Evolutionary conservation across 2,113 vertebrate genomes (phyloP), one percentile per base, ranked within the genome.

Genomic region (Polypterus senegalus): DNA sequence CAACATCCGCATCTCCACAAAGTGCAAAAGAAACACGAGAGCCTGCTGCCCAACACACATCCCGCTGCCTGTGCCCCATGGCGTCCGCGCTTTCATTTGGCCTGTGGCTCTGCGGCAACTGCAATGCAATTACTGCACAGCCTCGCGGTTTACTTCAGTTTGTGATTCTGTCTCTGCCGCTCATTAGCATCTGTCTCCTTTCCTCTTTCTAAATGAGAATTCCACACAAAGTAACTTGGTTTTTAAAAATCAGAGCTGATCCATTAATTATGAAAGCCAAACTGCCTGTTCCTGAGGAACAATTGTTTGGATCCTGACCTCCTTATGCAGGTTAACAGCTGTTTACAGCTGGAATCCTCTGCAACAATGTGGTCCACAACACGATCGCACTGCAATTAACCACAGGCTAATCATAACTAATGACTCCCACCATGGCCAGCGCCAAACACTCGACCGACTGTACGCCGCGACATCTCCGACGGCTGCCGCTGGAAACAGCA

Each of bases 381-480:
- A 66, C 75, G 78, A 81, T 73, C 77, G 86, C 83, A 78, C 81
- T 78, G 78, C 88, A 89, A 89, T 88, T 91, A 92, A 90, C 83
- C 76, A 74, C 89, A 74, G 85, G 73, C 76, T 93, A 93, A 95
- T 96, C 89, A 93, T 83, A 87, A 88, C 85, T 93, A 93, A 94
- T 90, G 88, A 88, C 86, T 83, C 71, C 76, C 89, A 79, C 81
- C 89, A 87, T 82, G 75, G 78, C 77, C 86, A 83, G 83, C 67
- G 66, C 75, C 49, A 59, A 69, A 77, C 75, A 53, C 66, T 67
- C 67, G 66, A 74, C 71, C 74, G 59, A 67, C 56, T 65, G 77
- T 51, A 9, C 70, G 70, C 65, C 57, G 62, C 62, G 43, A 27
- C 5, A 6, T 62, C 67, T 61, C 69, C 71, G 61, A 71, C 72